phyloP scores from a whole-genome alignment of 2,888 invertebrate genomes.

The Adelphocoris suturalis region DNA sequence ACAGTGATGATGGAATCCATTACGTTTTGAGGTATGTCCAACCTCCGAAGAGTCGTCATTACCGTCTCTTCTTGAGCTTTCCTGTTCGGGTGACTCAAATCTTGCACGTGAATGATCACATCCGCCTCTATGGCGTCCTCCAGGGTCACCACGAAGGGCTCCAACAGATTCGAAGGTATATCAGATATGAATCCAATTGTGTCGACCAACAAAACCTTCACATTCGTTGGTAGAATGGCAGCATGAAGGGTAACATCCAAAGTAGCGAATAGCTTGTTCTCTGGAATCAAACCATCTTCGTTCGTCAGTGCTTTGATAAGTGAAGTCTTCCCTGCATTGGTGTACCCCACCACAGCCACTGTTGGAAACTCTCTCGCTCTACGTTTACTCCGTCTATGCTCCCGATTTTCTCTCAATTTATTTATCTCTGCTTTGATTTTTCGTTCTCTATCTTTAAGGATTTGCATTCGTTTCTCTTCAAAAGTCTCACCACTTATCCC shows the following conservation, averaged over 20 bases:
- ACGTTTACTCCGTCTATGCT: slow-evolving; percentile 81
- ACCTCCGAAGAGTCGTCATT: slow-evolving; percentile 82
- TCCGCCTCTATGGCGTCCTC: slow-evolving; percentile 89
- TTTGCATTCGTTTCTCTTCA: slow-evolving; percentile 79
- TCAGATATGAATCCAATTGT: slow-evolving; percentile 94
- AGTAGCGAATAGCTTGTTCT: slow-evolving; percentile 90
- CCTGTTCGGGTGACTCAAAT: slow-evolving; percentile 87
- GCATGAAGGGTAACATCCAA: slow-evolving; percentile 90
- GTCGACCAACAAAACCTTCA: slow-evolving; percentile 87
- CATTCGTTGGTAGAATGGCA: slow-evolving; percentile 83
- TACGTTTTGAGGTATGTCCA: slow-evolving; percentile 80
- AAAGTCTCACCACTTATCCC: slow-evolving; percentile 78
- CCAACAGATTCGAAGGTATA: slow-evolving; percentile 87
- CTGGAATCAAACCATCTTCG: slow-evolving; percentile 83
- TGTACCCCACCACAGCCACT: slow-evolving; percentile 91
- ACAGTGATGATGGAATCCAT: slow-evolving; percentile 83
- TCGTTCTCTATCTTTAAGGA: slow-evolving; percentile 83
- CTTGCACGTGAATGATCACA: slow-evolving; percentile 88
- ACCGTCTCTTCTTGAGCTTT: slow-evolving; percentile 86
- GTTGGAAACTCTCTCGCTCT: slow-evolving; percentile 82
- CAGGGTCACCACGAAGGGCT: slow-evolving; percentile 89
- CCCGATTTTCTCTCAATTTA: slow-evolving; percentile 82
- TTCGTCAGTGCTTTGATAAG: slow-evolving; percentile 88
- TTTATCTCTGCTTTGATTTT: slow-evolving; percentile 83
- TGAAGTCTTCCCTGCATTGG: slow-evolving; percentile 90